Percentiles rank a stretch among this genome's conserved stretches.
Conservation (phyloP, 2,797 vertebrate species). For the Petrocephalus schoutedeni region DNA sequence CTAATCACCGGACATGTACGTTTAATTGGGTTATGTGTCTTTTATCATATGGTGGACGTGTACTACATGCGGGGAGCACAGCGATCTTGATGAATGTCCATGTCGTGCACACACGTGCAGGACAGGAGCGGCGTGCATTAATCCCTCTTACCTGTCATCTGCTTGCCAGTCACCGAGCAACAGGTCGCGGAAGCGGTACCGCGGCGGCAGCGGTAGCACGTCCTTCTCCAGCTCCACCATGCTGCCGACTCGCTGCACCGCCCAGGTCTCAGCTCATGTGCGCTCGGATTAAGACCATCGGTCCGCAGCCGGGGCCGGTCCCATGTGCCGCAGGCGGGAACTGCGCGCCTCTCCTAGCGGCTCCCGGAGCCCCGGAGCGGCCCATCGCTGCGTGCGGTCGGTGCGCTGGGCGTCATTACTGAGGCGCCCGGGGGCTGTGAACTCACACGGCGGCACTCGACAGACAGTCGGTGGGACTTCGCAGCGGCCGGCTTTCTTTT, state of each 20-base stretch:
- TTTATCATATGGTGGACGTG: background rate
- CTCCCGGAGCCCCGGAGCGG: background rate
- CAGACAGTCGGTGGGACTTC: background rate
- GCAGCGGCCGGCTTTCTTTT: background rate
- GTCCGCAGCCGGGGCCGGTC: background rate
- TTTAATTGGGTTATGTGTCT: background rate
- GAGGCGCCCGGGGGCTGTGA: background rate
- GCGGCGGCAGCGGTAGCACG: constrained; percentile 36
- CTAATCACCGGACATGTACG: background rate
- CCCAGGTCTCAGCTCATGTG: background rate
- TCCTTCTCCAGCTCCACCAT: constrained; percentile 34
- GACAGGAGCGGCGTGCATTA: background rate
- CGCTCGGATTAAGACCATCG: background rate
- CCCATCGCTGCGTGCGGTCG: background rate
- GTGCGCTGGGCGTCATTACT: background rate
- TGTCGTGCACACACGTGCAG: background rate
- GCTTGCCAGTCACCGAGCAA: constrained; percentile 42
- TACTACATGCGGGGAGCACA: background rate
- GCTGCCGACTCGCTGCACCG: background rate
- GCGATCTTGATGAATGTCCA: background rate
- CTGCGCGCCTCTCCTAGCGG: background rate
- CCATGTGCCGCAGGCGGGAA: background rate
- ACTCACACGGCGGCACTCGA: background rate
- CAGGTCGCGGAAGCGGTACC: constrained; percentile 43
- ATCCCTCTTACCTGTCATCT: constrained; percentile 33